A percentile compares a stretch with the other conserved stretches of the same genome.
These are phyloP conservation scores for Atta cephalotes DNA, from an alignment of 1,140 invertebrate genomes.

Conservation along the genomic window DNA sequence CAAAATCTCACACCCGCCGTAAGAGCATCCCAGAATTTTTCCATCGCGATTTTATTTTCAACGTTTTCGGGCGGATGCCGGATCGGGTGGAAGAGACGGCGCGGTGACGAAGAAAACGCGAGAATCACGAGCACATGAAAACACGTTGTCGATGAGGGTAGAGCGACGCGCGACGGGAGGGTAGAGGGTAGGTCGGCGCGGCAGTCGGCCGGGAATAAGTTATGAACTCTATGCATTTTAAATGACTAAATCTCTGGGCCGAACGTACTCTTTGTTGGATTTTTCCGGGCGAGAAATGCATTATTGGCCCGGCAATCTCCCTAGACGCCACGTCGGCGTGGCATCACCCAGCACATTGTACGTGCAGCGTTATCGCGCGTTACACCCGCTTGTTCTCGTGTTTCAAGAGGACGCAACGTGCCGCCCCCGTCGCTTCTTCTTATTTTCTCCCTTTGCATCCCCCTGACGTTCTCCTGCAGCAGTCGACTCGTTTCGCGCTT, in stretches of 20 bases:
- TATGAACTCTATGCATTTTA: slow-evolving; percentile 84
- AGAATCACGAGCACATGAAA: slow-evolving; percentile 57
- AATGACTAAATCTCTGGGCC: slow-evolving; percentile 83
- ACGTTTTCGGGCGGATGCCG: neutral
- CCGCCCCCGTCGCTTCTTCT: slow-evolving; percentile 24
- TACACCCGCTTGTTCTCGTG: slow-evolving; percentile 51
- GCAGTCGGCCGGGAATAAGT: slow-evolving; percentile 80
- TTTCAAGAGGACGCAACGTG: slow-evolving; percentile 44
- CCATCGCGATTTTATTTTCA: slow-evolving; percentile 41
- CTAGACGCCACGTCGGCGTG: slow-evolving; percentile 45
- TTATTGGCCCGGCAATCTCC: slow-evolving; percentile 81
- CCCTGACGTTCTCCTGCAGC: neutral
- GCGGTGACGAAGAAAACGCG: slow-evolving; percentile 46
- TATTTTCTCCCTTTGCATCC: neutral
- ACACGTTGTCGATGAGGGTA: slow-evolving; percentile 62
- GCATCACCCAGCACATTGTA: slow-evolving; percentile 49
- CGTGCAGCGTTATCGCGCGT: slow-evolving; percentile 65
- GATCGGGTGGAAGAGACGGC: neutral
- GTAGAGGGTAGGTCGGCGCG: slow-evolving; percentile 38
- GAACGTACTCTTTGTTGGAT: slow-evolving; percentile 78
- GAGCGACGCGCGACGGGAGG: neutral
- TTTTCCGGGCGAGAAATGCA: slow-evolving; percentile 78
- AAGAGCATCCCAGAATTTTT: slow-evolving; percentile 41
- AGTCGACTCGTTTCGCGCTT: slow-evolving; percentile 19
- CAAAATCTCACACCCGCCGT: neutral